A percentile compares a stretch with the other conserved stretches of the same genome.
These are phyloP conservation scores for Porites australiensis DNA, from an alignment of 64 coral and sea anemone genomes.

Conservation along the genomic window DNA sequence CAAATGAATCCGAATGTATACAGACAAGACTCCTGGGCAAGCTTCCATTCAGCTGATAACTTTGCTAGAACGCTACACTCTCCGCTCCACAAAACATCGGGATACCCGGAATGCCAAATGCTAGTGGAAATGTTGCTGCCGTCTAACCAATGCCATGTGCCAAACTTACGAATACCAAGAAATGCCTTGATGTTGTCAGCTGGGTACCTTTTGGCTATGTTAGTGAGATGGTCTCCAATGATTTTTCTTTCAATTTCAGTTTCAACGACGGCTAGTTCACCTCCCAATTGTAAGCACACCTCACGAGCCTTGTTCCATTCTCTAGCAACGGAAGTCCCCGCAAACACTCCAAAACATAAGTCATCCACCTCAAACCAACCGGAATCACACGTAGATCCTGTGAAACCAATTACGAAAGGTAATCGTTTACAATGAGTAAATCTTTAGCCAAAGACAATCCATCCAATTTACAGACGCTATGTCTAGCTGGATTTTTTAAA, in stretches of 20 bases:
- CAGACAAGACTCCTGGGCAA: neutral
- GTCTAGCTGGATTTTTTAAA: too few relatives aligned
- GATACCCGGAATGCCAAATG: slow-evolving; percentile 15
- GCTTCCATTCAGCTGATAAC: neutral
- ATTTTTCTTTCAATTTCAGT: slow-evolving; percentile 16
- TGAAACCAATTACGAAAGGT: neutral
- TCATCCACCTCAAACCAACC: slow-evolving; percentile 24
- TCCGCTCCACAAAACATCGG: neutral
- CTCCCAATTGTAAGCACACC: neutral
- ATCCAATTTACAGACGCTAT: too few relatives aligned
- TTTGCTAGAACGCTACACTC: neutral
- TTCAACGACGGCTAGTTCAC: slow-evolving; percentile 44
- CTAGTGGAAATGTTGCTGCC: neutral
- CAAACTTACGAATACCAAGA: slow-evolving; percentile 28
- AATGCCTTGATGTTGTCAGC: neutral
- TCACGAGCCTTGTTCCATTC: slow-evolving; percentile 1
- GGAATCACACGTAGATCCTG: slow-evolving; percentile 20
- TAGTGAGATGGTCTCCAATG: neutral
- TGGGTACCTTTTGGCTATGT: neutral
- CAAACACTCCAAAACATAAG: slow-evolving; percentile 5
- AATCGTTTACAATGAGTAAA: neutral
- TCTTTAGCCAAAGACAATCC: too few relatives aligned
- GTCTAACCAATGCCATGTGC: slow-evolving; percentile 33
- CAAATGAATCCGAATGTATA: slow-evolving; percentile 23
- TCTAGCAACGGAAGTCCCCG: too few relatives aligned